These are phyloP conservation scores for Pachycephus smyrnensis DNA, from an alignment of 2,888 invertebrate species.

Conservation along the genomic window DNA sequence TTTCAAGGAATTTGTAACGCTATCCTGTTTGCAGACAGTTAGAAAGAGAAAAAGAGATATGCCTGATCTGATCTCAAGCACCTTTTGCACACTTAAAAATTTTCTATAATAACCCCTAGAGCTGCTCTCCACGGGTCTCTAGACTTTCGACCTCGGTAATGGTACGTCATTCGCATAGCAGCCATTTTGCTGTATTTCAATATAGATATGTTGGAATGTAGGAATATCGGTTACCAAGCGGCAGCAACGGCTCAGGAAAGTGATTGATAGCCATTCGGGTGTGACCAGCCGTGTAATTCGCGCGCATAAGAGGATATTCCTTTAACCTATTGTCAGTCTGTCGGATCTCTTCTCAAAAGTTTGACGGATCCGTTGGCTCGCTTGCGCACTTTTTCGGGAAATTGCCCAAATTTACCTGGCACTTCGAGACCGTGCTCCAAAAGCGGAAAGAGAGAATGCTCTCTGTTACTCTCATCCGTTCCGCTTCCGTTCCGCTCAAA, in stretches of 20 bases:
- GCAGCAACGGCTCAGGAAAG: conserved; percentile 5
- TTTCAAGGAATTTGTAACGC: conserved; percentile 60
- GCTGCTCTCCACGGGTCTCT: not conserved
- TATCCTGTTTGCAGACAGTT: conserved; percentile 55
- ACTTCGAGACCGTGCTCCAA: conserved; percentile 23
- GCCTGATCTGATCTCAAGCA: not conserved
- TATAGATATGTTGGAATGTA: not conserved
- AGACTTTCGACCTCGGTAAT: not conserved
- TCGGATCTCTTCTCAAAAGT: conserved; percentile 45
- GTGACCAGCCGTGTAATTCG: conserved; percentile 63
- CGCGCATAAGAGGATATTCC: conserved; percentile 51
- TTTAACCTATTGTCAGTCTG: conserved; percentile 52
- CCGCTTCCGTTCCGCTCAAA: conserved; percentile 44
- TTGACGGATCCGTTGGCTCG: conserved; percentile 48
- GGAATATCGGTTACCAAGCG: conserved; percentile 17
- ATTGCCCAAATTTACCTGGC: conserved; percentile 35
- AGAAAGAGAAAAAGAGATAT: not conserved
- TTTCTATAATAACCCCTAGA: not conserved
- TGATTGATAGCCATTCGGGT: conserved; percentile 64
- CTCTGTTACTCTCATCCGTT: conserved; percentile 34
- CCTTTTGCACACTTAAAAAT: not conserved
- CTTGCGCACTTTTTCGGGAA: conserved; percentile 47
- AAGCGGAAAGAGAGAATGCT: conserved; percentile 1
- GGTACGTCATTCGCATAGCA: not conserved
- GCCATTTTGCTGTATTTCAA: not conserved